Conservation (phyloP, 2,888 invertebrate species). For the Tachina fera region DNA sequence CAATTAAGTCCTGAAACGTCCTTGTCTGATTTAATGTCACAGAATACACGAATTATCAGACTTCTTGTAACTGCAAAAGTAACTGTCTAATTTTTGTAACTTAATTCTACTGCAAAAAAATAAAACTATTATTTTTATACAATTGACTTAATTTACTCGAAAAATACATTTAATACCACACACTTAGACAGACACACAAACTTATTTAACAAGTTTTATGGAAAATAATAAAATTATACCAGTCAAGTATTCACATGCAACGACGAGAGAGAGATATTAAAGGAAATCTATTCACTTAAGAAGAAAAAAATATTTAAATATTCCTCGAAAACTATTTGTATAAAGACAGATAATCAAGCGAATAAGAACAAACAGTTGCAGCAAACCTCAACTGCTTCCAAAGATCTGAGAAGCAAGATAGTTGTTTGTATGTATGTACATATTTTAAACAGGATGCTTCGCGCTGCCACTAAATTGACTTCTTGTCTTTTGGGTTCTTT, state of each 20-base stretch:
- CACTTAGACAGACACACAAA: background rate
- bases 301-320: constrained; percentile 25
- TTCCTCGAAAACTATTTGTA: constrained; percentile 14
- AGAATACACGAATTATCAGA: background rate
- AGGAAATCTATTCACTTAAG: constrained; percentile 50
- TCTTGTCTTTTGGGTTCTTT: constrained; percentile 56
- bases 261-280: constrained; percentile 1
- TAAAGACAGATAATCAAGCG: constrained; percentile 26
- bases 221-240: constrained; percentile 4
- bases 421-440: background rate
- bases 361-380: background rate
- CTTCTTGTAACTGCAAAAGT: background rate
- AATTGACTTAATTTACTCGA: constrained; percentile 62
- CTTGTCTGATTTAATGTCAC: background rate
- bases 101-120: background rate
- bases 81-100: constrained; percentile 39
- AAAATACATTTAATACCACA: constrained; percentile 53
- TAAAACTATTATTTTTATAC: constrained; percentile 42
- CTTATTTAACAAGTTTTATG: constrained; percentile 6
- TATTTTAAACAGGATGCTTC: constrained; percentile 46
- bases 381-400: constrained; percentile 12
- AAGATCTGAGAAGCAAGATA: constrained; percentile 27
- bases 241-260: constrained; percentile 9
- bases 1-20: too few species aligned
- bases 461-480: constrained; percentile 58